Evolutionary conservation across 2,797 vertebrate species (phyloP), one percentile per base, ranked within the genome.

Genomic region (Pelobates cultripes): DNA sequence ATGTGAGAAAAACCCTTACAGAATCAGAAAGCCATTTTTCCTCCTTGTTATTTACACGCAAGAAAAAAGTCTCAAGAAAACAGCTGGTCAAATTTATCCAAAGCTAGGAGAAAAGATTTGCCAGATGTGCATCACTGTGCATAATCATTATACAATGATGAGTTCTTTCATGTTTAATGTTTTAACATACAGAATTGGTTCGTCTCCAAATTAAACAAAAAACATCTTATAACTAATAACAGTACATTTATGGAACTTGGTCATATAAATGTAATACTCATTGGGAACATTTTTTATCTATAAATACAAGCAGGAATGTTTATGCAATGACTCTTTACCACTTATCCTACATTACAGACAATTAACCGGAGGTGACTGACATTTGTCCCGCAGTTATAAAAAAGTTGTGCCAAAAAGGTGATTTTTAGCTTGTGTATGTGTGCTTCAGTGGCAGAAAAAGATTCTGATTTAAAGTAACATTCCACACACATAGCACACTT

Each of bases 21-120:
- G 2, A 4, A 60, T 60, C 9, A 4, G 55, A 60, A 60, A 60
- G 28, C 28, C 14, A 17, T 7, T 12, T 41, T 13, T 55, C 70
- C 63, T 78, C 71, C 63, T 64, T 63, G 71, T 78, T 83, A 83
- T 83, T 79, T 79, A 78, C 78, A 83, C 43, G 28, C 55, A 78
- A 68, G 7, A 71, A 51, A 63, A 69, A 78, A 68, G n/a, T 82
- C 70, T 51, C 14, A 15, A 70, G 47, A 75, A 74, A 83, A 75
- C 81, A 83, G 81, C 77, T 83, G 70, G 70, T 13, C 66, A 74
- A 44, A 83, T 74, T 74, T 79, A 70, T 78, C 66, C 68, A 79
- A 70, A 78, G 76, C 53, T 51, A 68, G 61, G 64, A 69, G 61
- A 83, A 78, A 78, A 75, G 81, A 63, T 75, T 73, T 53, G 40